Percentiles rank a stretch among this genome's conserved stretches.
These are phyloP conservation scores for Octodon degus DNA, from an alignment of 2,113 vertebrate species.

Conservation along the genomic window DNA sequence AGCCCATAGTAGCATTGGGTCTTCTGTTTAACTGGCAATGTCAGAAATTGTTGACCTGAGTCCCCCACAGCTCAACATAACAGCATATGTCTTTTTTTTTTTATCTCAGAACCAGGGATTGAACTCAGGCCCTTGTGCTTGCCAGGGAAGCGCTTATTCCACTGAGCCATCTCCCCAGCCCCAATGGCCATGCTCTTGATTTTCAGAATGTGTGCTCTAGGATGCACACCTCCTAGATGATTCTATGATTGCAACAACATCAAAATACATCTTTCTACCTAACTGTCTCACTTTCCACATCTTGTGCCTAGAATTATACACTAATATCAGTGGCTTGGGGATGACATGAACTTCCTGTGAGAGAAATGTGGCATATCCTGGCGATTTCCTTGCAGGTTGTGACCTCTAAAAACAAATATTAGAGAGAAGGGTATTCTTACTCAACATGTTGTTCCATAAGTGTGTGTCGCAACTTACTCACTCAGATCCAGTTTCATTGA, in stretches of 20 bases:
- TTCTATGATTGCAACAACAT: not conserved
- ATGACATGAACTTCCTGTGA: not conserved
- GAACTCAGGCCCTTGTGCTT: too few species aligned
- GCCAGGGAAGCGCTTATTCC: too few species aligned
- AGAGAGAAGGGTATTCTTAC: not conserved
- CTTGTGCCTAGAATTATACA: not conserved
- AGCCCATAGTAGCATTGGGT: too few species aligned
- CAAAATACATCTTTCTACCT: not conserved
- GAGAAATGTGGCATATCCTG: not conserved
- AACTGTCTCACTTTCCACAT: constrained; percentile 11
- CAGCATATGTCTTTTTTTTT: too few species aligned
- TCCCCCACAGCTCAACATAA: too few species aligned
- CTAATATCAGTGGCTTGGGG: not conserved
- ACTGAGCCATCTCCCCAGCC: too few species aligned
- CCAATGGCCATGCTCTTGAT: constrained; percentile 7
- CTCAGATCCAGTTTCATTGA: not conserved
- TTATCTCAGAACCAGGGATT: too few species aligned
- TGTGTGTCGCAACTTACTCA: not conserved
- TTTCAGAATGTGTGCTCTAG: constrained; percentile 30
- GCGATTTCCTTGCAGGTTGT: not conserved
- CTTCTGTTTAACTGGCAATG: too few species aligned
- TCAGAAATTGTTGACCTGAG: too few species aligned
- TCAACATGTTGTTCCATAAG: not conserved
- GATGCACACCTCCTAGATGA: constrained; percentile 8
- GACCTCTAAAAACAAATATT: not conserved